Evolutionary conservation across 1,140 invertebrate genomes (phyloP).

Genomic region (Hirudo medicinalis): DNA sequence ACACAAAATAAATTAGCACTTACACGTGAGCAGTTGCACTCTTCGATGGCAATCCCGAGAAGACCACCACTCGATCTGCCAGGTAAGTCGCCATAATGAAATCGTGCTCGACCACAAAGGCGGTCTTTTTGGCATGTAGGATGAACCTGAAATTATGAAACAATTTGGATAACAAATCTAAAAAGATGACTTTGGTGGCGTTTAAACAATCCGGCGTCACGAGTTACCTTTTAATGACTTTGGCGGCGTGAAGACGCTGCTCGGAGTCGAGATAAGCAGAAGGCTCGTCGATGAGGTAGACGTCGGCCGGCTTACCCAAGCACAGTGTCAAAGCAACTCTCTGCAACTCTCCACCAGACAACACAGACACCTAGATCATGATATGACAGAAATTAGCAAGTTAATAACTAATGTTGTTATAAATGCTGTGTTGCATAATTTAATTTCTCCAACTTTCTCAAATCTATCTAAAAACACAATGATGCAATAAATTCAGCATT

Average conservation of each 20-base stretch:
- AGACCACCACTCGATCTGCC: constrained; percentile 95
- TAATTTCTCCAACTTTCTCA: too few relatives aligned
- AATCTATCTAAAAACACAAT: too few relatives aligned
- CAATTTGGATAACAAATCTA: too few relatives aligned
- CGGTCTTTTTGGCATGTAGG: constrained; percentile 96
- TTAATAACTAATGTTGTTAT: too few relatives aligned
- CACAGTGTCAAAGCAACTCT: constrained; percentile 88
- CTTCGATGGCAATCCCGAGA: constrained; percentile 83
- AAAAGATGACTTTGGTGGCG: neutral
- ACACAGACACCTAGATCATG: constrained; percentile 61
- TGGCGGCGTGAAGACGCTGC: constrained; percentile 96
- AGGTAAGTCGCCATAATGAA: constrained; percentile 99
- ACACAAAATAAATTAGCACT: constrained; percentile 23
- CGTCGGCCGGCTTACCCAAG: constrained; percentile 93
- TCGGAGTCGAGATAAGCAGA: constrained; percentile 98
- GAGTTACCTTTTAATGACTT: constrained; percentile 78
- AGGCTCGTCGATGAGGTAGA: constrained; percentile 97
- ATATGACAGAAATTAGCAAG: too few relatives aligned
- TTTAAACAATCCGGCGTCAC: constrained; percentile 35
- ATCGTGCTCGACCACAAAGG: constrained; percentile 99
- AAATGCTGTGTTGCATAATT: too few relatives aligned
- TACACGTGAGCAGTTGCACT: constrained; percentile 68
- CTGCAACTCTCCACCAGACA: constrained; percentile 98
- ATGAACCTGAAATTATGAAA: constrained; percentile 63
- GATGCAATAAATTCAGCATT: too few relatives aligned